phyloP scores from a whole-genome alignment of 2,888 invertebrate species.

The Hyles lineata region DNA sequence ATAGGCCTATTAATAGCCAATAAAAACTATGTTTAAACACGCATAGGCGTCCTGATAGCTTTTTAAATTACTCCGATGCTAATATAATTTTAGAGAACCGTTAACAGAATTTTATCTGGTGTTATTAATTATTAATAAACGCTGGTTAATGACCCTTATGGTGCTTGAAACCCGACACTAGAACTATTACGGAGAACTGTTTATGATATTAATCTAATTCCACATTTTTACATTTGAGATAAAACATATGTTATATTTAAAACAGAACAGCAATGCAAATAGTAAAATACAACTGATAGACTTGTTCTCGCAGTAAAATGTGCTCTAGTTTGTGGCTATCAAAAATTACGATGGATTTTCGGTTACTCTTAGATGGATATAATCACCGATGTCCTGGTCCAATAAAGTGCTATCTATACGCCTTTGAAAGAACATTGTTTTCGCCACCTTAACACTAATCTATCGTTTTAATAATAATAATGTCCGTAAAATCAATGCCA shows the following conservation, averaged over 20 bases:
- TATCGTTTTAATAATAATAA: too few species aligned
- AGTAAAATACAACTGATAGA: not conserved
- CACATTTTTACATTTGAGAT: not conserved
- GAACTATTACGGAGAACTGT: conserved; percentile 8
- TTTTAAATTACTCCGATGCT: conserved; percentile 17
- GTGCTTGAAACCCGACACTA: conserved; percentile 12
- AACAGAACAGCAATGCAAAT: too few species aligned
- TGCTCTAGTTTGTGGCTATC: not conserved
- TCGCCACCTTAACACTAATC: too few species aligned
- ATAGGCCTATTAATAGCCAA: not conserved
- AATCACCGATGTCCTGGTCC: not conserved
- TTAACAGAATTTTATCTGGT: not conserved
- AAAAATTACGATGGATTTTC: not conserved
- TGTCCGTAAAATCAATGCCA: too few species aligned
- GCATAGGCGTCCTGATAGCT: conserved; percentile 8
- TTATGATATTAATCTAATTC: conserved; percentile 10
- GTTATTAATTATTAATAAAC: conserved; percentile 23
- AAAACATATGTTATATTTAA: too few species aligned
- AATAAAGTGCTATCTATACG: too few species aligned
- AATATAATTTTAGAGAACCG: conserved; percentile 12
- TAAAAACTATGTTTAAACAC: conserved; percentile 14
- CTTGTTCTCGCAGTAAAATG: not conserved
- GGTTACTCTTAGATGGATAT: not conserved
- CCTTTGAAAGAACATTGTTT: too few species aligned
- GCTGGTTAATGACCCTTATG: conserved; percentile 15